Conservation (phyloP, 2,888 invertebrate species). For the Oscheius sp. region DNA sequence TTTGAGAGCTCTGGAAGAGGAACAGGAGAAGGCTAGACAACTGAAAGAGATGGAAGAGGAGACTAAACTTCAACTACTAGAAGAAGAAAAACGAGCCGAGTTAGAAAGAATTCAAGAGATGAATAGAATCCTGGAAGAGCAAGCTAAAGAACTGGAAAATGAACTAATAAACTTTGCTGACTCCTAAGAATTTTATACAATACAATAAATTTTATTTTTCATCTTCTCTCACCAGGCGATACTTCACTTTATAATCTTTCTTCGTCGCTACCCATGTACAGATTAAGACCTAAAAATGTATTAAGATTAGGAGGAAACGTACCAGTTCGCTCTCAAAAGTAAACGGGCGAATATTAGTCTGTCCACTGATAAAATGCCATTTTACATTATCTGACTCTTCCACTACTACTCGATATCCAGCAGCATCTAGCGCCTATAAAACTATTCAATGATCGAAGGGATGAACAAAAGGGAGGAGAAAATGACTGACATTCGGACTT, state of each 20-base stretch:
- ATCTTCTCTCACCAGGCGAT: background rate
- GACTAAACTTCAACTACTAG: no score
- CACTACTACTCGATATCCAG: constrained; percentile 3
- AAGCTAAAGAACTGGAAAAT: no score
- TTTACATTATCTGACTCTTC: constrained; percentile 8
- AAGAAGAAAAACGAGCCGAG: no score
- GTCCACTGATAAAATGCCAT: constrained; percentile 18
- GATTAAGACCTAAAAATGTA: constrained; percentile 5
- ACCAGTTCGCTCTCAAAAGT: constrained; percentile 23
- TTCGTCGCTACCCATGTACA: constrained; percentile 9
- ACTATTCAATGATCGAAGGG: background rate
- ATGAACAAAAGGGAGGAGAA: background rate
- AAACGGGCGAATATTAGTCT: constrained; percentile 10
- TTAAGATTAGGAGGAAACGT: no score
- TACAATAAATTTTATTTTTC: no score
- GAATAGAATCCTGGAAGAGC: no score
- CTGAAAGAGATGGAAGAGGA: no score
- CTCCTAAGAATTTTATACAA: no score
- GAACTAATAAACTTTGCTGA: no score
- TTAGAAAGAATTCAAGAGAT: no score
- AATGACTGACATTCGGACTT: background rate
- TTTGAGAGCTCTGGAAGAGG: no score
- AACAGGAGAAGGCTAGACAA: no score
- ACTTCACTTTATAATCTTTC: background rate
- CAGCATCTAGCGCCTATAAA: constrained; percentile 12